Percentiles rank a stretch among this genome's conserved stretches.
Conservation (phyloP, 2,797 vertebrate species). For the Myiotriccus ornatus region DNA sequence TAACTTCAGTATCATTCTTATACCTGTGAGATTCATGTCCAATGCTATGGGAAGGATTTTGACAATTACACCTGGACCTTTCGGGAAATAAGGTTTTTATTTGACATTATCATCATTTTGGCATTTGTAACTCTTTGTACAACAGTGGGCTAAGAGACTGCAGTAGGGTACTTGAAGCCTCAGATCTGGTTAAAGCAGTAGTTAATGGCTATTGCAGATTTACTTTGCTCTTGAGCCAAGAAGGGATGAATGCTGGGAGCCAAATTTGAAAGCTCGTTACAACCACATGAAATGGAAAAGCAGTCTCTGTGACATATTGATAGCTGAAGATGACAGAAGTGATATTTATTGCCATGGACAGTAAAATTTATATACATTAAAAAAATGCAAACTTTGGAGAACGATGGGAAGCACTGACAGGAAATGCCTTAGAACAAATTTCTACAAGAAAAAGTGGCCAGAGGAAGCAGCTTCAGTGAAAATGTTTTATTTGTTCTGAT, state of each 20-base stretch:
- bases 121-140: slow-evolving; percentile 9
- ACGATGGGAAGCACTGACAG: slow-evolving; percentile 55
- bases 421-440: slow-evolving; percentile 45
- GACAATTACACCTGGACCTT: not conserved
- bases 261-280: slow-evolving; percentile 65
- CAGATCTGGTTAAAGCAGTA: slow-evolving; percentile 48
- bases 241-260: slow-evolving; percentile 62
- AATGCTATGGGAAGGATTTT: not conserved
- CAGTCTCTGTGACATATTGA: slow-evolving; percentile 60
- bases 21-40: not conserved
- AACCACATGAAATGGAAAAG: slow-evolving; percentile 49
- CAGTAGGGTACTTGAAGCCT: not conserved
- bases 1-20: not conserved
- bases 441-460: slow-evolving; percentile 19
- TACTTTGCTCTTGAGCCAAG: slow-evolving; percentile 56
- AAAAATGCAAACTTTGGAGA: slow-evolving; percentile 55
- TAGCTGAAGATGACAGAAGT: slow-evolving; percentile 59
- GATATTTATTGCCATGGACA: slow-evolving; percentile 69
- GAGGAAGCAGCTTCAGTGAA: slow-evolving; percentile 38
- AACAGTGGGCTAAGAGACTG: not conserved
- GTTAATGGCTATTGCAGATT: slow-evolving; percentile 61
- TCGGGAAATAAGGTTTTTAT: not conserved
- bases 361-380: slow-evolving; percentile 60
- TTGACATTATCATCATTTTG: not conserved
- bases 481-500: slow-evolving; percentile 57